Evolutionary conservation across 2,888 invertebrate species (phyloP), one percentile per base, ranked within the genome.

Genomic region (Encarsia formosa): DNA sequence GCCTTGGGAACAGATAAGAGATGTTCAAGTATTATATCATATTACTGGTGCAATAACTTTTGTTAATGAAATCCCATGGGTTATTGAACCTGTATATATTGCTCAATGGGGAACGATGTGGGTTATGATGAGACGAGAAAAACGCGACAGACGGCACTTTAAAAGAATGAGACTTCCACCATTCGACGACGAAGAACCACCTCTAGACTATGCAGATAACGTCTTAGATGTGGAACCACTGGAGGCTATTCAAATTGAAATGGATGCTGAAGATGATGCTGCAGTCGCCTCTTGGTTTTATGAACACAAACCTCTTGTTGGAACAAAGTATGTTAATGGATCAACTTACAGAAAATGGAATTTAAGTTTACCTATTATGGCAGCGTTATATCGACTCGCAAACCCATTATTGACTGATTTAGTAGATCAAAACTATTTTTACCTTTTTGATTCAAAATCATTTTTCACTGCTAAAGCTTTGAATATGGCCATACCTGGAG

Each of bases 71-170:
- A 99, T 99, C 66, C 99, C 99, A 2, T 97, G 98, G 95, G 96
- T 98, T 3, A 91, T 99, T 63, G 99, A 99, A 70, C 99, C 99
- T 0, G 90, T 98, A 5, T 99, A 98, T 72, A 96, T 99, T 61
- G 98, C 98, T 1, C 99, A 99, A 71, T 99, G 99, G 99, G 98
- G 97, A 37, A 95, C 98, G 1, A 99, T 99, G 98, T 99, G 99
- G 99, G 98, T 99, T 63, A 99, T 99, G 97, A 98, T 99, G 98
- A 81, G 99, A 62, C 83, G 99, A 63, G 98, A 99, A 71, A 99
- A 99, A 75, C 81, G 99, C 59, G 99, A 99, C 79, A 88, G 99
- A 71, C 84, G 98, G 24, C 99, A 99, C 74, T 99, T 99, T 74
- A 99, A 99, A 75, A 81, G 99, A 63, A 99, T 99, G 99, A 81